A percentile compares a stretch with the other conserved stretches of the same genome.
Evolutionary conservation across 2,797 vertebrate genomes (phyloP).

Genomic region (Ctenochaetus hawaiiensis): DNA sequence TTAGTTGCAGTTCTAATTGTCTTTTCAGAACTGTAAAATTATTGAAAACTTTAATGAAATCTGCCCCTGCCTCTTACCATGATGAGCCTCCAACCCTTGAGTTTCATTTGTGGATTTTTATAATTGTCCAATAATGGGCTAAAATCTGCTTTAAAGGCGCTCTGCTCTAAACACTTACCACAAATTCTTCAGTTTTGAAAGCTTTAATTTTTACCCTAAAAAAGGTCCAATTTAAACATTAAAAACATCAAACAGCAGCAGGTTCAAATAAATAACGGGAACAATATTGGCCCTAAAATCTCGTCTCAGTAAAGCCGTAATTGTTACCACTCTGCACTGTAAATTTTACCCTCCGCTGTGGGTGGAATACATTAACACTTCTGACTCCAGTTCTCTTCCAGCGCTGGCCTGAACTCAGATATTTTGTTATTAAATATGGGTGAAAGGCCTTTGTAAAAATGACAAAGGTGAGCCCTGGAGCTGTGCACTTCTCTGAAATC

Average conservation of each 20-base stretch:
- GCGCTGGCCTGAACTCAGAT: slow-evolving; percentile 85
- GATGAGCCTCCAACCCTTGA: slow-evolving; percentile 3
- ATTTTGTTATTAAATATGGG: slow-evolving; percentile 89
- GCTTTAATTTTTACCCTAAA: slow-evolving; percentile 28
- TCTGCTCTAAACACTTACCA: not conserved
- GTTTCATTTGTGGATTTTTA: slow-evolving; percentile 10
- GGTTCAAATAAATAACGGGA: slow-evolving; percentile 54
- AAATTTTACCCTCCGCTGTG: slow-evolving; percentile 69
- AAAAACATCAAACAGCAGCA: slow-evolving; percentile 38
- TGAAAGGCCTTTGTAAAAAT: slow-evolving; percentile 88
- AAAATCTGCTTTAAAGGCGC: not conserved
- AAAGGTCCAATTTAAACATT: slow-evolving; percentile 10
- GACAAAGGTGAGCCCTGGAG: slow-evolving; percentile 90
- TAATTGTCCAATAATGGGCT: not conserved
- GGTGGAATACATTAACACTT: slow-evolving; percentile 77
- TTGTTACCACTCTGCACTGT: slow-evolving; percentile 81
- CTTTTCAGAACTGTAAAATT: not conserved
- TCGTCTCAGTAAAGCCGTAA: slow-evolving; percentile 57
- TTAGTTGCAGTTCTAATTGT: not conserved
- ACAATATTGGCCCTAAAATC: slow-evolving; percentile 42
- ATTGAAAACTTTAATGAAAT: not conserved
- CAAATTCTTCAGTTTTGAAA: not conserved
- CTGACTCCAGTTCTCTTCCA: slow-evolving; percentile 55
- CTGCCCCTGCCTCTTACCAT: not conserved
- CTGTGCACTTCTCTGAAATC: slow-evolving; percentile 73